These are phyloP conservation scores for Phyllostomus discolor DNA, from an alignment of 2,113 vertebrate genomes.

Conservation along the genomic window DNA sequence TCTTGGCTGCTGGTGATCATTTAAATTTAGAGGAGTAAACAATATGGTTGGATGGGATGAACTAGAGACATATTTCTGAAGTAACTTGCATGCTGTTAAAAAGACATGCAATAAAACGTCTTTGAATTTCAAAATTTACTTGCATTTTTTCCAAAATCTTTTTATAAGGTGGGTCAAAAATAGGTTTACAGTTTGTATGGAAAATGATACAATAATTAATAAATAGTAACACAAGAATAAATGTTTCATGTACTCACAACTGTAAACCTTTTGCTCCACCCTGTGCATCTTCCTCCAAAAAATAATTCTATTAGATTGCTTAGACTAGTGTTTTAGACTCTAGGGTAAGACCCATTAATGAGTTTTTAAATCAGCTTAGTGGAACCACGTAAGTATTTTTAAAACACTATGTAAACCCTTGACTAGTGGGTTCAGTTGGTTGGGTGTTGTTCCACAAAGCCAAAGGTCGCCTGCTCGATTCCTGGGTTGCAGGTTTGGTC, in stretches of 20 bases:
- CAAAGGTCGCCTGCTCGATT: too few relatives aligned
- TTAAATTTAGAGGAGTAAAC: background rate
- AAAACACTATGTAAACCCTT: background rate
- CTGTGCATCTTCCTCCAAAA: background rate
- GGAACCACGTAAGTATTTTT: background rate
- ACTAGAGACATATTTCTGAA: background rate
- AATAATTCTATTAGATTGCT: background rate
- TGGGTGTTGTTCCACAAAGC: too few relatives aligned
- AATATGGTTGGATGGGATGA: background rate
- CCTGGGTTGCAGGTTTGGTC: too few relatives aligned
- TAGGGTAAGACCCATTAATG: background rate
- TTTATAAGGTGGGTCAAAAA: background rate
- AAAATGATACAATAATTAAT: too few relatives aligned
- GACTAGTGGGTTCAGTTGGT: too few relatives aligned
- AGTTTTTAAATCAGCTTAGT: slow-evolving; percentile 7
- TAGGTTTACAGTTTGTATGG: too few relatives aligned
- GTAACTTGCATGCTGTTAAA: background rate
- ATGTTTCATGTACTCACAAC: too few relatives aligned
- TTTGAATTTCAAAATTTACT: slow-evolving; percentile 27
- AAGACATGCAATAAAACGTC: background rate
- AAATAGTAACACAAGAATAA: too few relatives aligned
- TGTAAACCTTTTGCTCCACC: too few relatives aligned
- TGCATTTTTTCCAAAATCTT: background rate
- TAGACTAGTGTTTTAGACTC: slow-evolving; percentile 14
- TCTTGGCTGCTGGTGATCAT: background rate